Conservation (phyloP, 1,140 invertebrate species). For the Neodiprion fabricii region DNA sequence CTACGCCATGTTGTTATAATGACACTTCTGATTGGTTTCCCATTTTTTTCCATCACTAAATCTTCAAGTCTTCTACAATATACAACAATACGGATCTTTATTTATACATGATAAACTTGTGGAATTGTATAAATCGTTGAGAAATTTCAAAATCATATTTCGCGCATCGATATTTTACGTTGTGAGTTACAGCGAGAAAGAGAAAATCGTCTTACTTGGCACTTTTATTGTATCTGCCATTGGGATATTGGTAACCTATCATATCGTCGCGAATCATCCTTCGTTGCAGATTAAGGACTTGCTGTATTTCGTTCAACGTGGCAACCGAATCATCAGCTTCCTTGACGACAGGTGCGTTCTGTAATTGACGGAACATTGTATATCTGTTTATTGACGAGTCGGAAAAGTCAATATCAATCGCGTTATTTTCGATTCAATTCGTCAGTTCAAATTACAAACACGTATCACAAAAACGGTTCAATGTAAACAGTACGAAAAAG, state of each 20-base stretch:
- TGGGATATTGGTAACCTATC: slow-evolving; percentile 67
- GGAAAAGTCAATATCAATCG: too few relatives aligned
- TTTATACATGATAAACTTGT: too few relatives aligned
- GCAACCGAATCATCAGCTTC: slow-evolving; percentile 13
- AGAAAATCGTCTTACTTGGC: slow-evolving; percentile 46
- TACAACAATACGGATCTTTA: neutral
- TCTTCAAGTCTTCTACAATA: slow-evolving; percentile 65
- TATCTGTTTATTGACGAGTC: too few relatives aligned
- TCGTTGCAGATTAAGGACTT: slow-evolving; percentile 66
- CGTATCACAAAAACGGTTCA: too few relatives aligned
- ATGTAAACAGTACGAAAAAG: too few relatives aligned
- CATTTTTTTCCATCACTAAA: slow-evolving; percentile 71
- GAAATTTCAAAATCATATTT: too few relatives aligned
- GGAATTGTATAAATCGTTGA: too few relatives aligned
- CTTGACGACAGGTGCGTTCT: neutral
- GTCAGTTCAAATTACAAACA: too few relatives aligned
- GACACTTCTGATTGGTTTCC: slow-evolving; percentile 74
- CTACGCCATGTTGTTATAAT: slow-evolving; percentile 86
- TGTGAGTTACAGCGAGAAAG: neutral
- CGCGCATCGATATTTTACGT: neutral
- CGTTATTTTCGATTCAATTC: too few relatives aligned
- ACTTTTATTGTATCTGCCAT: slow-evolving; percentile 62
- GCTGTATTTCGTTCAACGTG: slow-evolving; percentile 57
- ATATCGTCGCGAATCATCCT: slow-evolving; percentile 65
- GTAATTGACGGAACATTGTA: neutral